Evolutionary conservation across 35 echinoderm and acorn worm genomes (phyloP).

Genomic region (Amphiura filiformis): DNA sequence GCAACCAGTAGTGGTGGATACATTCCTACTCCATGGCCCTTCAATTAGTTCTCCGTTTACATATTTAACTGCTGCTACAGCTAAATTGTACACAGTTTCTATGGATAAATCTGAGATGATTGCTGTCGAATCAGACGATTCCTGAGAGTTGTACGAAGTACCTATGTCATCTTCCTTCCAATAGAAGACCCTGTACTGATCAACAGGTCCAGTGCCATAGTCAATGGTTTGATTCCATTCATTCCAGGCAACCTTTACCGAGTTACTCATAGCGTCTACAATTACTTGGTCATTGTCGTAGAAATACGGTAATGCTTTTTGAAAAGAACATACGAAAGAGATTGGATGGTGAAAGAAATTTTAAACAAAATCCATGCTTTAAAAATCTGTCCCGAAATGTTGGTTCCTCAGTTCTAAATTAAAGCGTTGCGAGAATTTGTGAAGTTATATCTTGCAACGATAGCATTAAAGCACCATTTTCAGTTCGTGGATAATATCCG

Average conservation of each 20-base stretch:
- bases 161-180: not conserved
- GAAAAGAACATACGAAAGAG: too few species aligned
- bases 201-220: not conserved
- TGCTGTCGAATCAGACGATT: not conserved
- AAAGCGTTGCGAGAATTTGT: too few species aligned
- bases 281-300: not conserved
- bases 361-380: too few species aligned
- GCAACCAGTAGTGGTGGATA: not conserved
- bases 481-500: too few species aligned
- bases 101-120: not conserved
- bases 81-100: not conserved
- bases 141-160: not conserved
- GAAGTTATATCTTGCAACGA: too few species aligned
- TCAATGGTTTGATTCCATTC: not conserved
- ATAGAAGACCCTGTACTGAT: not conserved
- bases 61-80: not conserved
- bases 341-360: too few species aligned
- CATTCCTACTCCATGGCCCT: not conserved
- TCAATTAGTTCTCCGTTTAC: not conserved
- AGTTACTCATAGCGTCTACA: not conserved
- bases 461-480: too few species aligned
- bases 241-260: not conserved
- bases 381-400: too few species aligned
- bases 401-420: too few species aligned
- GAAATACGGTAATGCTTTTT: not conserved